Conservation (phyloP, 2,797 vertebrate species). For the Premnoplex brunnescens region DNA sequence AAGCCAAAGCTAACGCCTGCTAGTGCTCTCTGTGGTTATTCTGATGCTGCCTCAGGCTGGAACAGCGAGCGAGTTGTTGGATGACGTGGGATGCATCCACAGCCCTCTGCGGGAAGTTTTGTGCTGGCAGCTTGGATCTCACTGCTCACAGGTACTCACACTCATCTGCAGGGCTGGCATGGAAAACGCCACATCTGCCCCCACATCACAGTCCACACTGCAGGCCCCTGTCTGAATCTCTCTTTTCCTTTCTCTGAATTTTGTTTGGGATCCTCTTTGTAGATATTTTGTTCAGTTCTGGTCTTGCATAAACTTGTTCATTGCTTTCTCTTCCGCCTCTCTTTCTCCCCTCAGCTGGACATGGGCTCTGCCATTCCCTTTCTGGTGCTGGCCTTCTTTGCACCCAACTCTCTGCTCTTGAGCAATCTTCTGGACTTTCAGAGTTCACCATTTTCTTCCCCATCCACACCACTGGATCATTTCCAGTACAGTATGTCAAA, state of each 20-base stretch:
- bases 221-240: background rate
- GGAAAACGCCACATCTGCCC: background rate
- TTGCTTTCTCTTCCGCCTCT: background rate
- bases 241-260: background rate
- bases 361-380: rapidly evolving
- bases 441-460: background rate
- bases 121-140: background rate
- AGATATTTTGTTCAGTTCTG: background rate
- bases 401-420: background rate
- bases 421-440: background rate
- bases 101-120: background rate
- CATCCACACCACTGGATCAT: background rate
- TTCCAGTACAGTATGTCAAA: background rate
- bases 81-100: background rate
- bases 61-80: background rate
- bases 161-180: rapidly evolving
- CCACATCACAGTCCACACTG: rapidly evolving
- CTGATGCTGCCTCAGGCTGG: background rate
- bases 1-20: background rate
- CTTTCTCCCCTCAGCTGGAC: background rate
- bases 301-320: rapidly evolving
- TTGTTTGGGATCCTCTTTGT: too few relatives aligned
- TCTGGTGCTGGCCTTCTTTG: background rate
- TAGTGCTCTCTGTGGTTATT: background rate
- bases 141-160: background rate